These are phyloP conservation scores for Holacanthus passer DNA, from an alignment of 2,113 vertebrate genomes.

Conservation along the genomic window DNA sequence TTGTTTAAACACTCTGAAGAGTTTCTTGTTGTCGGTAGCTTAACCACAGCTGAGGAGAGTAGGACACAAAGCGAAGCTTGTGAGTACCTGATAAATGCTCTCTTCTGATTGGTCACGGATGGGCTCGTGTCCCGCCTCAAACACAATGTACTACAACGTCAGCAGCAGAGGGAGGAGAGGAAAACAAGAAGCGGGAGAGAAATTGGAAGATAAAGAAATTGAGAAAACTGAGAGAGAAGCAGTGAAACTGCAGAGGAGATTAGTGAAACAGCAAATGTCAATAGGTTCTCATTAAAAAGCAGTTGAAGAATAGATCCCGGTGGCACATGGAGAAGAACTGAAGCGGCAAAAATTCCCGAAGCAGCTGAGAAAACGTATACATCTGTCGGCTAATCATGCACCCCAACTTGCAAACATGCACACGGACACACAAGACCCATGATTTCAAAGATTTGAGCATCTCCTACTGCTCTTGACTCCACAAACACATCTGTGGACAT, in stretches of 20 bases:
- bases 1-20: constrained; percentile 5
- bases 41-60: constrained; percentile 11
- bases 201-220: constrained; percentile 76
- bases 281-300: constrained; percentile 52
- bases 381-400: constrained; percentile 62
- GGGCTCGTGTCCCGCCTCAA: constrained; percentile 99
- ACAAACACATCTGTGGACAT: constrained; percentile 18
- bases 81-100: constrained; percentile 99
- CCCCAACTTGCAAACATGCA: constrained; percentile 46
- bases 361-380: constrained; percentile 33
- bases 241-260: constrained; percentile 78
- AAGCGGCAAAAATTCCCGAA: constrained; percentile 28
- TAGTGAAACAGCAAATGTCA: constrained; percentile 79
- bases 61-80: constrained; percentile 65
- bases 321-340: constrained; percentile 31
- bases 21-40: constrained; percentile 9
- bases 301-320: constrained; percentile 43
- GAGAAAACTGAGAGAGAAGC: constrained; percentile 79
- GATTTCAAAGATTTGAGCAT: constrained; percentile 41
- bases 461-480: constrained; percentile 1
- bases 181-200: constrained; percentile 57
- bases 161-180: constrained; percentile 82
- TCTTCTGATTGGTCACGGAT: constrained; percentile 99
- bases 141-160: constrained; percentile 99
- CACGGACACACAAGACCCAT: constrained; percentile 31